Evolutionary conservation across 1,140 invertebrate genomes (phyloP).

Genomic region (Lucilia cuprina): DNA sequence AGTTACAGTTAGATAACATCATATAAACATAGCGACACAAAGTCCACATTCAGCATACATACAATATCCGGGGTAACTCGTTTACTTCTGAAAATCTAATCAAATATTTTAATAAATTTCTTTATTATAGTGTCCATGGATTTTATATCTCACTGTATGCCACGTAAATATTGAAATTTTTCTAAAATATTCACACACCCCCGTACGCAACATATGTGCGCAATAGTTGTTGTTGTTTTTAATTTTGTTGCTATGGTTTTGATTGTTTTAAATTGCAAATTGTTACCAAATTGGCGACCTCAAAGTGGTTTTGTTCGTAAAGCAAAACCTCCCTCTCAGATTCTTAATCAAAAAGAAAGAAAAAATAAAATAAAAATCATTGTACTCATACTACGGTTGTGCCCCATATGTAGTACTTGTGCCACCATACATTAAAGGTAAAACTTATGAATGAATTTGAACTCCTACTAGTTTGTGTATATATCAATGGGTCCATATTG

Average conservation of each 20-base stretch:
- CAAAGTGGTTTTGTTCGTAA: constrained; percentile 12
- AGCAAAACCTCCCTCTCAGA: background rate
- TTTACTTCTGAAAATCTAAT: no score
- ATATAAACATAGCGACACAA: no score
- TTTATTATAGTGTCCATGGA: no score
- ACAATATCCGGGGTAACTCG: no score
- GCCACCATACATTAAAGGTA: background rate
- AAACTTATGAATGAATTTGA: constrained; percentile 26
- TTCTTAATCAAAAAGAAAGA: background rate
- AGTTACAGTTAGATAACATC: no score
- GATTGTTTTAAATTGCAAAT: constrained; percentile 26
- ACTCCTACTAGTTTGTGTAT: background rate
- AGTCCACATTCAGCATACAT: no score
- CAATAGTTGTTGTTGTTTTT: background rate
- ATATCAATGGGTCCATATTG: background rate
- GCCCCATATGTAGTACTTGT: background rate
- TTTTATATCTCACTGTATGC: background rate
- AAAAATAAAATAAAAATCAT: background rate
- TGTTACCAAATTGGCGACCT: constrained; percentile 30
- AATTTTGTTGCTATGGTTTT: background rate
- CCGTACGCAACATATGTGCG: background rate
- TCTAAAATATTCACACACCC: constrained; percentile 26
- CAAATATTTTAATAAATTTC: no score
- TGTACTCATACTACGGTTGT: background rate
- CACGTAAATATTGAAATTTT: background rate